Base-by-base conservation (phyloP, 2,797 vertebrate genomes). In the Labeo calbasu region DNA sequence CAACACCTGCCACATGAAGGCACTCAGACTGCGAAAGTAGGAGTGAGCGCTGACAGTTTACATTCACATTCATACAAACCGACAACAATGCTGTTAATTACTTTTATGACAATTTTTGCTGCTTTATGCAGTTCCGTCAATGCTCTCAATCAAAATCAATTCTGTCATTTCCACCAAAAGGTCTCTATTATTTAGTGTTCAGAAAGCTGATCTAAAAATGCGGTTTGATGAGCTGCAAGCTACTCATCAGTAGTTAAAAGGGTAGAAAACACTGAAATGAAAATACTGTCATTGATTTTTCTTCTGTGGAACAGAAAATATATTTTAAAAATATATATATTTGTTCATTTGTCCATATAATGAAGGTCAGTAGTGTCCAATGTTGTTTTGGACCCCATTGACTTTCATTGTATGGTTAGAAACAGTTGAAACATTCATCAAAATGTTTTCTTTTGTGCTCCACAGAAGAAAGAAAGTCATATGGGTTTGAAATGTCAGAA, bases 1-100 rank as follows among this genome's bases (percentile, higher is more conserved):
- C 51, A 71, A 50, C 84, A 84, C 85, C 82, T 88, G 87, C 73
- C 84, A 85, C 81, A 81, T 83, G 53, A 40, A 77, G 28, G 66
- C 77, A 75, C 77, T 81, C 21, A 69, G 46, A 83, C 43, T 83
- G 70, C 5, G 8, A 84, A 84, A 82, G 53, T n/a, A 70, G 77
- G 80, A 77, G 48, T 32, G 79, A 83, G 61, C 21, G 21, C 55
- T 87, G 82, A 83, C 80, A 70, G 65, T 70, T 84, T 78, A 78
- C 59, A 82, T 81, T 86, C 57, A 88, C 73, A 84, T 84, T 75
- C 57, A 72, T 53, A 79, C 25, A 85, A 51, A 76, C 17, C 14
- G 25, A 36, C 55, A n/a, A 76, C 48, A 78, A 84, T 61, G 75
- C 63, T 78, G 75, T 78, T 84, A 78, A 84, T 84, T 71, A 84